Evolutionary conservation across 2,888 invertebrate genomes (phyloP).

Genomic region (Parthenolecanium corni): DNA sequence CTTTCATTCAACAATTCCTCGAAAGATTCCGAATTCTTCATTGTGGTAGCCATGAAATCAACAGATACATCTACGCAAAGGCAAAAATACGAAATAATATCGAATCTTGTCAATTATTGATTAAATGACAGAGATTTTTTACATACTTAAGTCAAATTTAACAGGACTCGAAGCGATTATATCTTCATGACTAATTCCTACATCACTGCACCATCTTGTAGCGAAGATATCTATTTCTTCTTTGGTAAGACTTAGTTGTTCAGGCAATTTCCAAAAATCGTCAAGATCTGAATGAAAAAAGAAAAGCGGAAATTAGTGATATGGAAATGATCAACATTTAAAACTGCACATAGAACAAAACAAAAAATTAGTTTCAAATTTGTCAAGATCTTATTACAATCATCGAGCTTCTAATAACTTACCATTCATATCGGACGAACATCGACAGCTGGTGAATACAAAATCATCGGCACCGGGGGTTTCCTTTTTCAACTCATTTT

Average conservation of each 20-base stretch:
- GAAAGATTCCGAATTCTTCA: background rate
- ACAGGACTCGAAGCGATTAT: background rate
- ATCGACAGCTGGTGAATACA: background rate
- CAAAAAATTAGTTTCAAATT: no score
- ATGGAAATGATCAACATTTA: background rate
- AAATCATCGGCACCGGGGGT: background rate
- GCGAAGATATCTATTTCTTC: background rate
- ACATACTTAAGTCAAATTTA: background rate
- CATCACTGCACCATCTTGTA: background rate
- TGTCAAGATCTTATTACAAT: no score
- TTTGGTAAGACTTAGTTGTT: background rate
- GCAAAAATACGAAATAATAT: background rate
- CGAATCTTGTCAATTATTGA: no score
- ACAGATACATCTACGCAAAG: background rate
- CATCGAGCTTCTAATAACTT: no score
- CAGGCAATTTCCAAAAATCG: background rate
- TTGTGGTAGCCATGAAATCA: background rate
- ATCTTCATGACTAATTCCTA: background rate
- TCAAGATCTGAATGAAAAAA: background rate
- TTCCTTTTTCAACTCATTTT: background rate
- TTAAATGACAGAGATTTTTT: no score
- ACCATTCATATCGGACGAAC: background rate
- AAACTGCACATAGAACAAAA: no score
- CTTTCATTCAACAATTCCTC: background rate
- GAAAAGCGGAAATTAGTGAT: background rate